Evolutionary conservation across 2,797 vertebrate genomes (phyloP).

Genomic region (Huso huso): DNA sequence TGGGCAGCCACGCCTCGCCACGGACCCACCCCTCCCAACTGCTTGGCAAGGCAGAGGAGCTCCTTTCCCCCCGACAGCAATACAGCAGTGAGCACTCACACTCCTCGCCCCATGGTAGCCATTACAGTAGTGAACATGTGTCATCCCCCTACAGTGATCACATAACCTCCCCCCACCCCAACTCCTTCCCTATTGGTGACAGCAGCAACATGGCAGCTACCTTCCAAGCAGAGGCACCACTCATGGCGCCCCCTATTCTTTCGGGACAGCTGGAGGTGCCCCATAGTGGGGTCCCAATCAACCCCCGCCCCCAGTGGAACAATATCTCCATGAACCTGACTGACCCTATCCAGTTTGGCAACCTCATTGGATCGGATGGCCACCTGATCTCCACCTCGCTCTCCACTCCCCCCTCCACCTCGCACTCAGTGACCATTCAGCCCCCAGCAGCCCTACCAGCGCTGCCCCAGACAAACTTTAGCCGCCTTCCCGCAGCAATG

Average conservation of each 20-base stretch:
- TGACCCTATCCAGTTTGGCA: constrained; percentile 84
- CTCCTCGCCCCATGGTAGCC: constrained; percentile 84
- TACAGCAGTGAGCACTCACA: constrained; percentile 73
- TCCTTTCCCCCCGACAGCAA: constrained; percentile 74
- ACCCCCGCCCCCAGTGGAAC: constrained; percentile 85
- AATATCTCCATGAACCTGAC: constrained; percentile 79
- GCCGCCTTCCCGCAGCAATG: constrained; percentile 56
- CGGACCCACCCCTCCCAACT: constrained; percentile 74
- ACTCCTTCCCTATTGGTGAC: constrained; percentile 61
- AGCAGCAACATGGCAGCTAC: constrained; percentile 63
- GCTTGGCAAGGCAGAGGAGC: constrained; percentile 79
- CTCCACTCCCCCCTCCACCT: constrained; percentile 89
- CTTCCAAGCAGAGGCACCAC: constrained; percentile 83
- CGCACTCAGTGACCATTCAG: constrained; percentile 86
- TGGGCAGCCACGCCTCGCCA: constrained; percentile 68
- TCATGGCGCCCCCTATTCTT: constrained; percentile 73
- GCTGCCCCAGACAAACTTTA: constrained; percentile 83
- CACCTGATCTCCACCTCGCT: constrained; percentile 95
- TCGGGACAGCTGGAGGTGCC: constrained; percentile 80
- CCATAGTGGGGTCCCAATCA: constrained; percentile 75
- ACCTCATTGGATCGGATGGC: constrained; percentile 82
- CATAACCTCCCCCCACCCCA: constrained; percentile 81
- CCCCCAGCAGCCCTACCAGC: constrained; percentile 87
- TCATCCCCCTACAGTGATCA: constrained; percentile 92
- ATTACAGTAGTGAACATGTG: constrained; percentile 91